Conservation (phyloP, 2,797 vertebrate genomes). For the Numenius phaeopus region DNA sequence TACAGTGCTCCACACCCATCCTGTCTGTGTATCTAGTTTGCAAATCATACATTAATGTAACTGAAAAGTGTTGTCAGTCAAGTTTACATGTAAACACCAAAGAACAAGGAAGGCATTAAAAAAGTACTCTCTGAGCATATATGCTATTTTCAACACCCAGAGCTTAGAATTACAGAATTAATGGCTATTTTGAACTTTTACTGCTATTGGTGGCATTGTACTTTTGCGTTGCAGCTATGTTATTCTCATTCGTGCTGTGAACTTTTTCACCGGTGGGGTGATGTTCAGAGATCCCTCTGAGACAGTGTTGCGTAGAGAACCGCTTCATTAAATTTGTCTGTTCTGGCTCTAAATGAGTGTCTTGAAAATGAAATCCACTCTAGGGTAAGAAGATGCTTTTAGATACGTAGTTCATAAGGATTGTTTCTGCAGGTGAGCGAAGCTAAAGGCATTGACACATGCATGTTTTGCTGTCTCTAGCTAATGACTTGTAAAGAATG, state of each 20-base stretch:
- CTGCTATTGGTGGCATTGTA: neutral
- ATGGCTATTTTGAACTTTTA: neutral
- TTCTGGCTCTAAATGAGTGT: neutral
- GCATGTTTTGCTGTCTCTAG: neutral
- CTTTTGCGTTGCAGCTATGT: neutral
- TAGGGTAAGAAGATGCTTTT: conserved; percentile 7
- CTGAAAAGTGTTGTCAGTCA: neutral
- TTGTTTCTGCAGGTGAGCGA: neutral
- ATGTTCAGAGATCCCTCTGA: neutral
- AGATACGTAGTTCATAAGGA: neutral
- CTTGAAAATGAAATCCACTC: neutral
- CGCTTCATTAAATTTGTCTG: conserved; percentile 23
- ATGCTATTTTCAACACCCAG: neutral
- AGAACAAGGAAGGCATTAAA: neutral
- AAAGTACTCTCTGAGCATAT: neutral
- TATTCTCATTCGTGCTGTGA: neutral
- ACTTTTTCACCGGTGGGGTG: neutral
- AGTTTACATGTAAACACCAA: neutral
- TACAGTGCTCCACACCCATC: neutral
- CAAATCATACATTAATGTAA: neutral
- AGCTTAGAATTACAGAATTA: neutral
- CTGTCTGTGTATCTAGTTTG: neutral
- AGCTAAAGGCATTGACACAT: neutral
- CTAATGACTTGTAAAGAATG: conserved; percentile 10
- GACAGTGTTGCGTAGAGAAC: neutral